Conservation (phyloP, 2,113 vertebrate genomes). For the cat (Felis catus) region DNA sequence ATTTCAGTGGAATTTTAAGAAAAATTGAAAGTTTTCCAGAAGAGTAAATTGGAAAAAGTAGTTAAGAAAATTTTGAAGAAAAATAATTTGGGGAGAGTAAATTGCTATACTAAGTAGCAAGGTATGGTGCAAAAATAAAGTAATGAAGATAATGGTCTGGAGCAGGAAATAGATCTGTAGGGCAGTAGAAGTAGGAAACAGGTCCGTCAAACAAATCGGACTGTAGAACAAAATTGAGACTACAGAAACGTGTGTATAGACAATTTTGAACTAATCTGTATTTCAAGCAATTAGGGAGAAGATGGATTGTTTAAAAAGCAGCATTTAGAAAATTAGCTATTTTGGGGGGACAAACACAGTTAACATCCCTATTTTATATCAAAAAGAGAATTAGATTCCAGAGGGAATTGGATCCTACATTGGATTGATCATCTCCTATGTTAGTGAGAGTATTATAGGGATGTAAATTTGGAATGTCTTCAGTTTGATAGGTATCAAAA, state of each 20-base stretch:
- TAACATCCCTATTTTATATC: background rate
- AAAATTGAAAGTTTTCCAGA: background rate
- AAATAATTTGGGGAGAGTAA: background rate
- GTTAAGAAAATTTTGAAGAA: background rate
- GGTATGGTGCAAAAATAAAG: background rate
- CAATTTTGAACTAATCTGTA: background rate
- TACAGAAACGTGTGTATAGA: background rate
- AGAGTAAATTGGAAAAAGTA: background rate
- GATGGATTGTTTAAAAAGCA: constrained; percentile 20
- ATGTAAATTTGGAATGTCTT: background rate
- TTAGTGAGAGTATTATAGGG: background rate
- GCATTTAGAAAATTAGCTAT: background rate
- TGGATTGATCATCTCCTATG: background rate
- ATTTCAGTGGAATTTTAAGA: background rate
- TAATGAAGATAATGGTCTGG: background rate
- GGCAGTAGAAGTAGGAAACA: background rate
- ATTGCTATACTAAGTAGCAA: background rate
- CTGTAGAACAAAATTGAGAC: background rate
- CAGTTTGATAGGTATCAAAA: constrained; percentile 11
- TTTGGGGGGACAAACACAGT: background rate
- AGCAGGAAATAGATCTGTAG: constrained; percentile 2
- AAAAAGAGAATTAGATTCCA: constrained; percentile 22
- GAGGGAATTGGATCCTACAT: no score
- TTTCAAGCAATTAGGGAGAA: background rate
- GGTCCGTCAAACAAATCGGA: background rate